Evolutionary conservation across 2,797 vertebrate species (phyloP).

Genomic region (Odontamblyopus lacepedii): DNA sequence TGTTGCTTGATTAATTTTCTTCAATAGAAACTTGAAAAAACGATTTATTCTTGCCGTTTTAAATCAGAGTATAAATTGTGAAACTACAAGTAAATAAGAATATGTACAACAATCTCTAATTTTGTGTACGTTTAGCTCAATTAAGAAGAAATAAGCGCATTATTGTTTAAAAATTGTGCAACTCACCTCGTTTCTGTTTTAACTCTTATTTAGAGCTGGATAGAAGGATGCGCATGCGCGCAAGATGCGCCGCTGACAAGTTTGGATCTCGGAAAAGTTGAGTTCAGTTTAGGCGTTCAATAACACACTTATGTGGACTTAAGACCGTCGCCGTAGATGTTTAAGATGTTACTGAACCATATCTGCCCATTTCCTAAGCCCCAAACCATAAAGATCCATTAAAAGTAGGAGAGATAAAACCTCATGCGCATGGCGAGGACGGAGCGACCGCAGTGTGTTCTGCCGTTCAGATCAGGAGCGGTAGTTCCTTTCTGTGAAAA

Average conservation of each 20-base stretch:
- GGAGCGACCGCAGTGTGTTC: constrained; percentile 59
- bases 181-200: constrained; percentile 88
- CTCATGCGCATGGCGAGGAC: constrained; percentile 31
- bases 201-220: constrained; percentile 87
- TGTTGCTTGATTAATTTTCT: constrained; percentile 79
- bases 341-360: background rate
- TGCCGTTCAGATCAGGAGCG: constrained; percentile 32
- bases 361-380: constrained; percentile 14
- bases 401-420: constrained; percentile 6
- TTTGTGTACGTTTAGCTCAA: constrained; percentile 38
- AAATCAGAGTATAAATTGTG: constrained; percentile 66
- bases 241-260: constrained; percentile 79
- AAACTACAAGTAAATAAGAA: constrained; percentile 41
- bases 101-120: constrained; percentile 40
- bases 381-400: constrained; percentile 14
- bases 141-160: constrained; percentile 33
- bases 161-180: constrained; percentile 77
- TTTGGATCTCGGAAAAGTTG: constrained; percentile 83
- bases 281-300: constrained; percentile 58
- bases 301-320: constrained; percentile 31
- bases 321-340: constrained; percentile 33
- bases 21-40: constrained; percentile 82
- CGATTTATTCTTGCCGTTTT: constrained; percentile 77
- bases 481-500: constrained; percentile 26
- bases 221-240: constrained; percentile 80